Conservation (phyloP, 1,140 invertebrate species). For the Cydia amplana region DNA sequence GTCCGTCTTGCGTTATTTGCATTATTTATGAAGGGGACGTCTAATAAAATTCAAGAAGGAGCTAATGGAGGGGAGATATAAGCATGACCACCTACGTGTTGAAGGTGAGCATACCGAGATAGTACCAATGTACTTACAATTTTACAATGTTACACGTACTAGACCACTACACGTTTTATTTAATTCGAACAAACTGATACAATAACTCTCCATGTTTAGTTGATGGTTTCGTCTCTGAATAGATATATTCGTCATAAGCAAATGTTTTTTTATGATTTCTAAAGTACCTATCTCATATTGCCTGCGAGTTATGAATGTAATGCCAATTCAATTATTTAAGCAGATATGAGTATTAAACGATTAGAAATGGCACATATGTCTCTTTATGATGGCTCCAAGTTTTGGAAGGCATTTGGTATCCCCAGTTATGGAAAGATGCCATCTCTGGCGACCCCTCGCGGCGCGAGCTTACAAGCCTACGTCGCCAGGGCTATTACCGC, state of each 20-base stretch:
- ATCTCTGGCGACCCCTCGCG: neutral
- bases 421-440: neutral
- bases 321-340: too few species aligned
- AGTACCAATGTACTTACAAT: constrained; percentile 38
- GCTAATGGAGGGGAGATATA: constrained; percentile 63
- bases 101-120: constrained; percentile 41
- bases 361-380: neutral
- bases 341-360: too few species aligned
- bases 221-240: too few species aligned
- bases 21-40: constrained; percentile 65
- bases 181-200: neutral
- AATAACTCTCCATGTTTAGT: too few species aligned
- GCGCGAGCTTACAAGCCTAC: neutral
- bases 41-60: constrained; percentile 65
- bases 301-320: too few species aligned
- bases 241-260: too few species aligned
- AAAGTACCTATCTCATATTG: too few species aligned
- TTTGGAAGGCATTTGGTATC: neutral
- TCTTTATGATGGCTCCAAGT: neutral
- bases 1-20: constrained; percentile 43
- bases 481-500: too few species aligned
- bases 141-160: neutral
- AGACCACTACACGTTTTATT: neutral
- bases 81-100: constrained; percentile 57
- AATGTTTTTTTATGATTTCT: too few species aligned